phyloP scores from a whole-genome alignment of 2,797 vertebrate species.

The Neoniphon sammara region DNA sequence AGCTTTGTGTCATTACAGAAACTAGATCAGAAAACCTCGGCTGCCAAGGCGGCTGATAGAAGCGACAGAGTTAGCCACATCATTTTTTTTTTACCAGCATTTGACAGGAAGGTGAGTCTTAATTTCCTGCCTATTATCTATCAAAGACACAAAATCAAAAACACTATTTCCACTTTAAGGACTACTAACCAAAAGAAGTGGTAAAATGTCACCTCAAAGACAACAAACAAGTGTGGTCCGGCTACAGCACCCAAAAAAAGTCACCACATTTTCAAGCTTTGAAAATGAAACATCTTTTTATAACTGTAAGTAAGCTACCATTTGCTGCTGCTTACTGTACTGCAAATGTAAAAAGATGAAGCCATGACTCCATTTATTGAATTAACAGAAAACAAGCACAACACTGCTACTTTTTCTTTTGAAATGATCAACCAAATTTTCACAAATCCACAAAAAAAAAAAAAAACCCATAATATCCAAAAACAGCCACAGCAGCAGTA shows the following conservation, averaged over 20 bases:
- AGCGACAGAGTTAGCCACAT: slow-evolving; percentile 15
- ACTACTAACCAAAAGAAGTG: neutral
- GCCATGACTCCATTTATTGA: slow-evolving; percentile 11
- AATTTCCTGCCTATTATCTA: too few relatives aligned
- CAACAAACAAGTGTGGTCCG: slow-evolving; percentile 39
- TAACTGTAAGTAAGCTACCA: slow-evolving; percentile 5
- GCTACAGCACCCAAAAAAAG: slow-evolving; percentile 9
- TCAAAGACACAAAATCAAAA: slow-evolving; percentile 18
- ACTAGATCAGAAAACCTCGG: slow-evolving; percentile 22
- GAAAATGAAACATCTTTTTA: slow-evolving; percentile 56
- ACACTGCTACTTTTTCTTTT: neutral
- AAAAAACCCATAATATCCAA: neutral
- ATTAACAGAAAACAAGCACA: slow-evolving; percentile 8
- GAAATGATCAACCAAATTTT: neutral
- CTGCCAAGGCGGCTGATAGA: too few relatives aligned
- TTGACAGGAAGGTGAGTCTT: neutral
- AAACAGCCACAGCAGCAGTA: too few relatives aligned
- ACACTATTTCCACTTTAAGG: neutral
- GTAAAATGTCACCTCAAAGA: neutral
- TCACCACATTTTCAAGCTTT: slow-evolving; percentile 23
- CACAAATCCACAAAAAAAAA: neutral
- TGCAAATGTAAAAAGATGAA: slow-evolving; percentile 47
- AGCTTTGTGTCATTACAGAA: slow-evolving; percentile 14
- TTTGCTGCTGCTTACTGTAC: slow-evolving; percentile 30
- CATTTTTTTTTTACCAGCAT: slow-evolving; percentile 26